Conservation (phyloP, 2,113 vertebrate species). For the Dinomys branickii region DNA sequence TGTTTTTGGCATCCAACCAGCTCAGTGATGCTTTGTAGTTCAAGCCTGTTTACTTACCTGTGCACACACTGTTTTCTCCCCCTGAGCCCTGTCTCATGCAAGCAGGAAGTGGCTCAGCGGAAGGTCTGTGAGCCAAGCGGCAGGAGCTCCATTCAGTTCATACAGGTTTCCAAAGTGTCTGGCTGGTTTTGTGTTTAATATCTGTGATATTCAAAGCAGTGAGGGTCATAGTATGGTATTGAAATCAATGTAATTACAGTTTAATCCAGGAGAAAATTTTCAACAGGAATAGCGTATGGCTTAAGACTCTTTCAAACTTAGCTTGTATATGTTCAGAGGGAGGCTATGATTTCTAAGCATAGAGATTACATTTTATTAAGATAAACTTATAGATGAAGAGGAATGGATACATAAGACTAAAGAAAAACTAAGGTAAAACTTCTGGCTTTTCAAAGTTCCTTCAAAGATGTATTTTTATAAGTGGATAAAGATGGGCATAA, state of each 20-base stretch:
- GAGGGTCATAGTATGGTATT: not conserved
- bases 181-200: not conserved
- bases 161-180: not conserved
- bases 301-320: conserved; percentile 24
- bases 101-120: conserved; percentile 15
- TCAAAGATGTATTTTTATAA: not conserved
- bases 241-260: not conserved
- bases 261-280: conserved; percentile 17
- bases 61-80: not conserved
- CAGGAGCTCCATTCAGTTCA: not conserved
- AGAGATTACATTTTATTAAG: not conserved
- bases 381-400: not conserved
- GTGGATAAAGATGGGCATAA: not conserved
- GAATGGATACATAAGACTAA: not conserved
- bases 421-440: not conserved
- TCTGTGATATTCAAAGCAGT: not conserved
- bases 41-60: conserved; percentile 13
- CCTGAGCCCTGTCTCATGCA: not conserved
- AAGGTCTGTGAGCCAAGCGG: not conserved
- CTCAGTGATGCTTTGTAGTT: not conserved
- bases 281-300: not conserved
- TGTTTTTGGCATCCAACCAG: conserved; percentile 12
- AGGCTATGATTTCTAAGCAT: not conserved
- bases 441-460: not conserved
- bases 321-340: not conserved